These are phyloP conservation scores for Stichodactyla helianthus DNA, from an alignment of 64 coral and sea anemone species.

Conservation along the genomic window DNA sequence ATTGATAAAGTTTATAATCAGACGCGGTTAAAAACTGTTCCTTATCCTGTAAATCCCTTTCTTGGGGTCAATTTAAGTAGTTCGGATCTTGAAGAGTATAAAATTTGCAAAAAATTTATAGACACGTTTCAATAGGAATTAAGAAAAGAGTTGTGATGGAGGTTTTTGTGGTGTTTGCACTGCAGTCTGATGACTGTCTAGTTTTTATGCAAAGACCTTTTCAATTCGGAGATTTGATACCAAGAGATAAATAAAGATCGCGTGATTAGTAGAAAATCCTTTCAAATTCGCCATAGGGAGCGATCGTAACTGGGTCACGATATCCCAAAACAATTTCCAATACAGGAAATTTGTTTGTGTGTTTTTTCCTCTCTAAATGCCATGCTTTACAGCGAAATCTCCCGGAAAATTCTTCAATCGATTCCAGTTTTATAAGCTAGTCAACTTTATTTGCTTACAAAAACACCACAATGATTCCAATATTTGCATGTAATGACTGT, in stretches of 20 bases:
- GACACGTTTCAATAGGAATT: no score
- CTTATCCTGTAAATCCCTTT: not conserved
- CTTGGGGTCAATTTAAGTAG: not conserved
- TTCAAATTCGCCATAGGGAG: not conserved
- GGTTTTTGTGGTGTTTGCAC: slow-evolving; percentile 9
- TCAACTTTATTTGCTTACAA: no score
- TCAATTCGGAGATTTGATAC: not conserved
- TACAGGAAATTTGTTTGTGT: no score
- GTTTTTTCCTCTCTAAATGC: no score
- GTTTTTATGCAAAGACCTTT: slow-evolving; percentile 23
- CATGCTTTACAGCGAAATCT: no score
- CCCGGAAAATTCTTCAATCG: no score
- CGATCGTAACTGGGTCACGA: not conserved
- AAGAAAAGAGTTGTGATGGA: not conserved
- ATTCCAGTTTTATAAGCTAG: no score
- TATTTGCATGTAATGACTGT: no score
- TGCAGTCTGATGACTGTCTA: not conserved
- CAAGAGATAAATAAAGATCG: not conserved
- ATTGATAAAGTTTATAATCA: not conserved
- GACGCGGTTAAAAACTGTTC: not conserved
- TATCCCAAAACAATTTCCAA: not conserved
- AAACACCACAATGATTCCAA: no score
- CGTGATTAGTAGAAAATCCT: not conserved
- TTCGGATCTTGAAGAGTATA: not conserved
- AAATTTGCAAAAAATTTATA: not conserved